Evolutionary conservation across 1,140 invertebrate genomes (phyloP).

Genomic region (Lanistes nyassanus): DNA sequence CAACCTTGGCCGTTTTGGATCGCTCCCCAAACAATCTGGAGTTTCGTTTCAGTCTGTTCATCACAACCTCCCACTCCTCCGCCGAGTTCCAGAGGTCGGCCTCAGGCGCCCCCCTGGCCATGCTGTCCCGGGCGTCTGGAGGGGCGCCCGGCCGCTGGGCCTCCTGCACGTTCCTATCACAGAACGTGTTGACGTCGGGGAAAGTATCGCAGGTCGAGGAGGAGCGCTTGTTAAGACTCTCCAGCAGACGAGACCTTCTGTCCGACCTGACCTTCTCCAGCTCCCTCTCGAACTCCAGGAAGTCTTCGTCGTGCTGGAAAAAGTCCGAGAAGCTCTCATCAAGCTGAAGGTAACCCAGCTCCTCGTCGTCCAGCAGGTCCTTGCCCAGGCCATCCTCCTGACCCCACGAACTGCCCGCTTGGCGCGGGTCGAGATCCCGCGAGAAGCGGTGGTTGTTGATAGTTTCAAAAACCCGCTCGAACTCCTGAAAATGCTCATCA

Average conservation of each 20-base stretch:
- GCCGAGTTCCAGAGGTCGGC: conserved; percentile 49
- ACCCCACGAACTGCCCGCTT: neutral
- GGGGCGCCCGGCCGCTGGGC: neutral
- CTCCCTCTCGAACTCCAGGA: conserved; percentile 59
- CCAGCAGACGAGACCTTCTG: conserved; percentile 45
- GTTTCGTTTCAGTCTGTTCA: conserved; percentile 53
- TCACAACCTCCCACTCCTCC: conserved; percentile 59
- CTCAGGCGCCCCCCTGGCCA: neutral
- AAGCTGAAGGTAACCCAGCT: conserved; percentile 26
- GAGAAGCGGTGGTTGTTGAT: conserved; percentile 51
- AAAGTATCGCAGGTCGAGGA: conserved; percentile 59
- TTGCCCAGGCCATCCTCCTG: neutral
- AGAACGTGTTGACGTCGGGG: conserved; percentile 57
- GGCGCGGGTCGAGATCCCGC: conserved; percentile 33
- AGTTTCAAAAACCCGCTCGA: conserved; percentile 61
- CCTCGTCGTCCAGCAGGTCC: conserved; percentile 29
- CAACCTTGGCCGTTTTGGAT: too few species aligned
- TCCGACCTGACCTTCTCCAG: conserved; percentile 55
- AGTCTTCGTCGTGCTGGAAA: conserved; percentile 61
- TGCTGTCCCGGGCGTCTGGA: neutral
- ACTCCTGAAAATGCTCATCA: conserved; percentile 61
- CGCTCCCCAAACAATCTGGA: conserved; percentile 35
- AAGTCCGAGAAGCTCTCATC: conserved; percentile 58
- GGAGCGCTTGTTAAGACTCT: conserved; percentile 40
- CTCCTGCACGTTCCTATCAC: conserved; percentile 46